Conservation (phyloP, 1,140 invertebrate genomes). For the Procambarus virginalis region DNA sequence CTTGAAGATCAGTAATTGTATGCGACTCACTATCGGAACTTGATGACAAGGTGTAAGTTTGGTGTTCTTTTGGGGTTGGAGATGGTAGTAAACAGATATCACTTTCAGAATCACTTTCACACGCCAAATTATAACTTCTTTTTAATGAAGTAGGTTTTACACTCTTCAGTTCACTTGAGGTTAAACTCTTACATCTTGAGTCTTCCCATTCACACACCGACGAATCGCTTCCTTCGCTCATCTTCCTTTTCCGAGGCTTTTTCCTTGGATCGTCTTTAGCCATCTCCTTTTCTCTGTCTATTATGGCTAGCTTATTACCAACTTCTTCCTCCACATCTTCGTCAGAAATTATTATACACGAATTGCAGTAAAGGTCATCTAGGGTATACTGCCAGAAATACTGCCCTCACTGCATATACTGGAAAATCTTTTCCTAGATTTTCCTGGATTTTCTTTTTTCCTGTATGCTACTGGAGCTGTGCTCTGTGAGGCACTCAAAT, state of each 20-base stretch:
- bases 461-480: neutral
- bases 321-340: neutral
- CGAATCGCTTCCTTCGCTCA: neutral
- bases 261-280: neutral
- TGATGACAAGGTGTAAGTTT: constrained; percentile 4
- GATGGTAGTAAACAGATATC: constrained; percentile 15
- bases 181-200: constrained; percentile 17
- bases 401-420: constrained; percentile 38
- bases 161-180: neutral
- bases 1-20: neutral
- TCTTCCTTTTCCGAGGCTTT: constrained; percentile 27
- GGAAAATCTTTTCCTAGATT: constrained; percentile 9
- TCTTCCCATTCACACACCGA: neutral
- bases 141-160: neutral
- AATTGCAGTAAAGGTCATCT: constrained; percentile 26
- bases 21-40: constrained; percentile 9
- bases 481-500: neutral
- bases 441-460: neutral
- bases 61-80: neutral
- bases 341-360: neutral
- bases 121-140: neutral
- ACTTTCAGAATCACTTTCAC: constrained; percentile 8
- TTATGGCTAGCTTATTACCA: neutral
- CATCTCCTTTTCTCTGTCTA: neutral
- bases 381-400: constrained; percentile 25